Evolutionary conservation across 1,140 invertebrate genomes (phyloP).

Genomic region (Drosophila neocordata): DNA sequence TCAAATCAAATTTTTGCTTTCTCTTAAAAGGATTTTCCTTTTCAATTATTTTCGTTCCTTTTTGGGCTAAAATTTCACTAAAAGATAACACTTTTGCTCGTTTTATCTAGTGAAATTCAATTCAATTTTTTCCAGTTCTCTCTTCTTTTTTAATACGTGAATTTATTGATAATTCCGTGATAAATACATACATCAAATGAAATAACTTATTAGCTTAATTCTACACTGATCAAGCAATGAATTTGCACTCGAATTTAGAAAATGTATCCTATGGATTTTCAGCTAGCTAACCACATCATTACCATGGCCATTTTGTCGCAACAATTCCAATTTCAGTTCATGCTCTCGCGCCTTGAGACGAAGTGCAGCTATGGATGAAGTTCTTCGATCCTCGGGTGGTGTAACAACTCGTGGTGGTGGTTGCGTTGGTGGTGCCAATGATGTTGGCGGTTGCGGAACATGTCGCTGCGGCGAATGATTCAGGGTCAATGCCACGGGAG

Average conservation of each 20-base stretch:
- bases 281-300: constrained; percentile 87
- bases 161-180: constrained; percentile 40
- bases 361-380: constrained; percentile 94
- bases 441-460: constrained; percentile 56
- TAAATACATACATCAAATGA: constrained; percentile 40
- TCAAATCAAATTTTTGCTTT: no score
- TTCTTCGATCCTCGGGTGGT: constrained; percentile 90
- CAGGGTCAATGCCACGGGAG: constrained; percentile 62
- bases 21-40: no score
- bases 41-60: no score
- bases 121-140: neutral
- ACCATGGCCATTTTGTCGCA: constrained; percentile 89
- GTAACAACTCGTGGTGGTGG: constrained; percentile 78
- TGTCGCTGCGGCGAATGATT: constrained; percentile 59
- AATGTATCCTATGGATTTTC: constrained; percentile 10
- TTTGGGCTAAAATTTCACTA: no score
- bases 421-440: constrained; percentile 6
- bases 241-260: constrained; percentile 45
- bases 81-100: no score
- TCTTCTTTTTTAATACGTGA: constrained; percentile 14
- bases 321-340: constrained; percentile 92
- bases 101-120: no score
- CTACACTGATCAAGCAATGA: constrained; percentile 41
- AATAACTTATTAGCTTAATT: constrained; percentile 51
- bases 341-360: constrained; percentile 96